Percentiles rank a stretch among this genome's conserved stretches.
Conservation (phyloP, 2,888 invertebrate genomes). For the Ophion costatus region DNA sequence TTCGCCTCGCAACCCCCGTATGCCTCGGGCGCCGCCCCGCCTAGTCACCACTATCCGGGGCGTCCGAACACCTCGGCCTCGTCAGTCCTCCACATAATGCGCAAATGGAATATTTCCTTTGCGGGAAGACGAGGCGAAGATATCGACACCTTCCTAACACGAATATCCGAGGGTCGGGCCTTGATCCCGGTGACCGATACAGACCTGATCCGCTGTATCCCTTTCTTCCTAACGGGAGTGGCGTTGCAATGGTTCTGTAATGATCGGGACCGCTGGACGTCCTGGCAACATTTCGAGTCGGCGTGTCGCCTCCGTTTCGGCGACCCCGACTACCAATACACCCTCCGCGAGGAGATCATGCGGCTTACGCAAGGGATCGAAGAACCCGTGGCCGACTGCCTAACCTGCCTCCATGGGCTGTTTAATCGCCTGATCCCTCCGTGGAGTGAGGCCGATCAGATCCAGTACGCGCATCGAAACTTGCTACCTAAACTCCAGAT, state of each 20-base stretch:
- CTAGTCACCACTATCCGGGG: too few relatives aligned
- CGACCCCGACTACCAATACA: constrained; percentile 33
- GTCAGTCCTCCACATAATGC: not conserved
- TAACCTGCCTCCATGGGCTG: constrained; percentile 5
- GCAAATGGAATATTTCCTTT: constrained; percentile 40
- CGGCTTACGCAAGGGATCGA: constrained; percentile 27
- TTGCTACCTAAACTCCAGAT: too few relatives aligned
- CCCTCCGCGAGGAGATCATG: constrained; percentile 23
- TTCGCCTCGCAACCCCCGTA: too few relatives aligned
- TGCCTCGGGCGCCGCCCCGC: too few relatives aligned
- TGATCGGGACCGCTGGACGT: constrained; percentile 17
- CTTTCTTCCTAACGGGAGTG: constrained; percentile 40
- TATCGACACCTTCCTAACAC: constrained; percentile 12
- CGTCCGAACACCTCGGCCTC: not conserved
- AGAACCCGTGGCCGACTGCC: constrained; percentile 13
- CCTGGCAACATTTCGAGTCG: constrained; percentile 1
- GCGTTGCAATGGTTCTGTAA: constrained; percentile 36
- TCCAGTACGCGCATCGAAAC: too few relatives aligned
- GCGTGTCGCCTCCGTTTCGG: constrained; percentile 26
- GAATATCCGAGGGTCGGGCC: constrained; percentile 4
- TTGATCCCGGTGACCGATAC: not conserved
- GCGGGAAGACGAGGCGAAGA: constrained; percentile 19
- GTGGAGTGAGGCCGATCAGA: constrained; percentile 8
- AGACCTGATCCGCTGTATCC: constrained; percentile 20
- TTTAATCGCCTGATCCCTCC: not conserved